Evolutionary conservation across 1,140 invertebrate genomes (phyloP), one percentile per base, ranked within the genome.

Genomic region (Ephestia elutella): DNA sequence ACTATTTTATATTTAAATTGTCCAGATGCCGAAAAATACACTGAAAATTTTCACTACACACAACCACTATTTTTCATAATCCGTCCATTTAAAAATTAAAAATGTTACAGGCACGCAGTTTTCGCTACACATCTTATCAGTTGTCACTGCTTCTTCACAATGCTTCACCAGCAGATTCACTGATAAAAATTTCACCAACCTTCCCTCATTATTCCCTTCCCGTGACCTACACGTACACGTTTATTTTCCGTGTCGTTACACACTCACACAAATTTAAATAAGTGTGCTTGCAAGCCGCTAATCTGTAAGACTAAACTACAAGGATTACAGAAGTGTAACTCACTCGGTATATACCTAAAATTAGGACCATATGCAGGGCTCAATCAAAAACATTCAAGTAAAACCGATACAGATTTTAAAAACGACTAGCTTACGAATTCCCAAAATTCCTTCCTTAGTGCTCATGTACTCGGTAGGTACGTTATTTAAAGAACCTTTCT

Each of bases 161-260:
- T 7, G 15, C 38, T 44, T 15, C 32, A 8, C 32, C 5, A 32
- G 9, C 1, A 44, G 38, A 44, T 44, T 15, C 38, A 15, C 13
- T 44, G 38, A 44, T 44, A 44, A 44, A 44, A 44, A 15, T 15
- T 44, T 44, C 38, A 44, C 38, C 30, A n/a, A 44, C 2, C 38
- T 44, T 17, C 38, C 38, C 10, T 44, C 5, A 44, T 44, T 13
- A 5, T 44, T 44, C 38, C 63, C 53, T 59, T 62, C 30, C 66
- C 56, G 59, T 59, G 57, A 68, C 63, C 55, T 54, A 72, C 62
- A 67, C 65, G 57, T 68, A 66, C 64, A 68, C 56, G 64, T 65
- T 57, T 68, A 71, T 73, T 71, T 75, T 72, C 76, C 66, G 64
- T 70, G 66, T 74, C 70, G 69, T 64, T 72, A 75, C 68, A 74